Percentiles rank a stretch among this genome's conserved stretches.
Evolutionary conservation across 2,797 vertebrate genomes (phyloP).

Genomic region (Danio choprae): DNA sequence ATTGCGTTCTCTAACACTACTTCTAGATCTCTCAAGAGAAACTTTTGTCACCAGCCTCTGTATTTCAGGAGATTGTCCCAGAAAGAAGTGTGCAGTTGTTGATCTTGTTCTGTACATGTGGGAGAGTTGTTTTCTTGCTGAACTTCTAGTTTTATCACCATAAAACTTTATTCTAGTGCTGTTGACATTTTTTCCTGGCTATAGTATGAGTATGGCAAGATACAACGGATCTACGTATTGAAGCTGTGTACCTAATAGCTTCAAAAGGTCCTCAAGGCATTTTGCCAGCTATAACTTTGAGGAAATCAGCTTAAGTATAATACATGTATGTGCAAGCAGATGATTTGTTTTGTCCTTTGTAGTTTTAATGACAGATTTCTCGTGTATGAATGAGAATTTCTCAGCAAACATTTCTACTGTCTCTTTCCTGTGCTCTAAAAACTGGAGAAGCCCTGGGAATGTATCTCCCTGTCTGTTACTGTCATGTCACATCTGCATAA

Average conservation of each 20-base stretch:
- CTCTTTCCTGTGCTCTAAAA: conserved; percentile 66
- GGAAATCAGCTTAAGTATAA: conserved; percentile 41
- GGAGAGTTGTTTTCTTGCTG: conserved; percentile 65
- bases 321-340: conserved; percentile 71
- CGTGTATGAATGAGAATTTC: conserved; percentile 66
- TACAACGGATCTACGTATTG: conserved; percentile 74
- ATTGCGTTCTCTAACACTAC: conserved; percentile 56
- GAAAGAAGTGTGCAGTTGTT: conserved; percentile 73
- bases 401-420: conserved; percentile 68
- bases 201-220: conserved; percentile 74
- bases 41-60: conserved; percentile 73
- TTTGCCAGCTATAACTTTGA: conserved; percentile 29
- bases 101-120: conserved; percentile 67
- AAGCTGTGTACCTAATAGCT: conserved; percentile 56
- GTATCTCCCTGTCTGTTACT: conserved; percentile 75
- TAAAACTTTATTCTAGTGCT: conserved; percentile 67
- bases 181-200: conserved; percentile 62
- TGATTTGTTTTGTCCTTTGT: conserved; percentile 72
- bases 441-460: conserved; percentile 79
- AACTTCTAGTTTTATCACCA: conserved; percentile 58
- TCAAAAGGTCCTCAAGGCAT: background rate
- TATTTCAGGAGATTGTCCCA: conserved; percentile 66
- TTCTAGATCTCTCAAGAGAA: conserved; percentile 69
- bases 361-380: conserved; percentile 50
- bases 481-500: too few species aligned